Conservation (phyloP, 30 jellyfish, hydroid and myxozoan genomes). For the Phacellophora camtschatica region DNA sequence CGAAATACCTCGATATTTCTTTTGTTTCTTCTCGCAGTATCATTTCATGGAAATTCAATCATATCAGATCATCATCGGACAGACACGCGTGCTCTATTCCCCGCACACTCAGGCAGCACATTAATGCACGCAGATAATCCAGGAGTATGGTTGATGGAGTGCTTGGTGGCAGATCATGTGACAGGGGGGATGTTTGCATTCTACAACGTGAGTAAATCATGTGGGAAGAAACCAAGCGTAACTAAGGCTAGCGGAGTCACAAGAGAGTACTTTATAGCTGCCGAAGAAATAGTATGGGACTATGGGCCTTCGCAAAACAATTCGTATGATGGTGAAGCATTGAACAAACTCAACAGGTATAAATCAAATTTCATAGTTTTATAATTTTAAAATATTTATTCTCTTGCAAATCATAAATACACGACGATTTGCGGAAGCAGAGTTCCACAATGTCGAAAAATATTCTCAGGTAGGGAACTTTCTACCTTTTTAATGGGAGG, state of each 20-base stretch:
- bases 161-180: constrained; percentile 32
- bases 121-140: constrained; percentile 49
- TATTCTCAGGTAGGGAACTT: no score
- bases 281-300: constrained; percentile 50
- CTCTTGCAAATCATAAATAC: no score
- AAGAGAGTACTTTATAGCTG: constrained; percentile 37
- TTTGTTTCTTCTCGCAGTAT: neutral
- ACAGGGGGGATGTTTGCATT: constrained; percentile 49
- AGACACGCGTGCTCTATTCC: constrained; percentile 38
- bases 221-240: constrained; percentile 16
- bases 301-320: constrained; percentile 22
- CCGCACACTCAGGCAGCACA: constrained; percentile 57
- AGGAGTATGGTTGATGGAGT: constrained; percentile 47
- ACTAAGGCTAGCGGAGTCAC: neutral
- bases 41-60: constrained; percentile 44
- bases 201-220: constrained; percentile 24
- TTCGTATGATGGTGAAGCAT: constrained; percentile 33
- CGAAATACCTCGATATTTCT: neutral
- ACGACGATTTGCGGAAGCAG: no score
- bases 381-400: no score
- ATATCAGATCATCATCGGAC: constrained; percentile 65
- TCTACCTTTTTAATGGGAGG: no score
- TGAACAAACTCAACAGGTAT: constrained; percentile 22
- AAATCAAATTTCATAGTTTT: no score
- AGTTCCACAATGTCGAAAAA: no score